Base-by-base conservation (phyloP, 2,888 invertebrate genomes). In the Microdon myrmicae region DNA sequence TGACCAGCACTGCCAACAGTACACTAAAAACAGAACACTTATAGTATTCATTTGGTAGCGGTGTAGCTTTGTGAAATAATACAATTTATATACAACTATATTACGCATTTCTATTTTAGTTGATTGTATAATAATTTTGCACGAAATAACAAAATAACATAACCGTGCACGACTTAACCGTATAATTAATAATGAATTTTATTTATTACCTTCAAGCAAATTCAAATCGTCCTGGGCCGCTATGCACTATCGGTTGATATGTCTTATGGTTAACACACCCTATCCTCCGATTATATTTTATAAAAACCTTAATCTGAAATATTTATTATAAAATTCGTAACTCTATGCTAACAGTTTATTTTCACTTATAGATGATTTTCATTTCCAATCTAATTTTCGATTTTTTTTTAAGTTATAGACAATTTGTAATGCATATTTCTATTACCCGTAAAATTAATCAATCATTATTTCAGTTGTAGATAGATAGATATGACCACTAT, bases 261-360 rank as follows among this genome's bases (percentile, higher is more conserved):
- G 79, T 79, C 79, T 75, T 74, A 75, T 79, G 79, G 79, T 79
- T 79, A 68, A 78, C 78, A 79, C 79, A 79, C 79, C 67, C 54
- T 45, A 37, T 60, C 60, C 31, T 55, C 43, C 51, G 13, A 53
- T 64, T 54, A 32, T 22, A 8, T 22, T 22, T 6, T 8, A 6
- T 5, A 6, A 22, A 6, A 22, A 22, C 8, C 8, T 22, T 22
- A 22, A 23, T 58, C 53, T 47, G 48, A 60, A 61, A 29, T 17
- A 47, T 17, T 29, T 22, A 22, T 22, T 22, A 6, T 22, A 16
- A 47, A 38, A 56, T 9, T 29, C 35, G 43, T 55, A 43, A 45
- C 47, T 55, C 61, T 61, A 60, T 58, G 67, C 67, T 55, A 51
- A 60, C 59, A 60, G 47, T 66, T 66, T 47, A 45, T 56, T 55